These are phyloP conservation scores for Amazona vittata DNA, from an alignment of 2,113 vertebrate genomes.

Conservation along the genomic window DNA sequence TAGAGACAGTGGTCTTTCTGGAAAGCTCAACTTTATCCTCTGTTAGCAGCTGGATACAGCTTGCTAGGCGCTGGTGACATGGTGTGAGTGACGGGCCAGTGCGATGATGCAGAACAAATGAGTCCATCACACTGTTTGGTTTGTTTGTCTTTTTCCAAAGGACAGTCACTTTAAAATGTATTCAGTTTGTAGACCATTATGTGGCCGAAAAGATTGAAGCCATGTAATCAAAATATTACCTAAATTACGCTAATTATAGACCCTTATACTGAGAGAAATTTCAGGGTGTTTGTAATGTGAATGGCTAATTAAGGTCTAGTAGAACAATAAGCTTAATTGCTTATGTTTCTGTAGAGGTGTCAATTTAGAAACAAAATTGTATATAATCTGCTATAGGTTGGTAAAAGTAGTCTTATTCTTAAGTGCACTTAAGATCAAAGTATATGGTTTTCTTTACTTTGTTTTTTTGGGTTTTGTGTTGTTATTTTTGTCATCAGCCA, in stretches of 20 bases:
- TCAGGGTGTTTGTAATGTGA: constrained; percentile 54
- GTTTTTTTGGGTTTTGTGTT: neutral
- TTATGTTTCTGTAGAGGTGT: constrained; percentile 41
- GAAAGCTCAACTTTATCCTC: neutral
- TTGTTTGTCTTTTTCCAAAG: neutral
- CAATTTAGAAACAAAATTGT: constrained; percentile 27
- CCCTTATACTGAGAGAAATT: constrained; percentile 39
- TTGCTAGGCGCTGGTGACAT: neutral
- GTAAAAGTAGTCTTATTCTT: neutral
- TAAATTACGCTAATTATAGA: constrained; percentile 68
- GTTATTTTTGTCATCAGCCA: neutral
- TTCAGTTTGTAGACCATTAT: constrained; percentile 12
- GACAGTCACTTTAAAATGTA: neutral
- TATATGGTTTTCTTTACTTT: neutral
- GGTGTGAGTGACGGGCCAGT: neutral
- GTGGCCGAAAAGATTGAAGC: constrained; percentile 39
- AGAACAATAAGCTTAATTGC: constrained; percentile 48
- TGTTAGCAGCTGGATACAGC: neutral
- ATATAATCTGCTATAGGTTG: neutral
- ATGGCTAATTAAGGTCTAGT: constrained; percentile 58
- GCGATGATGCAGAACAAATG: neutral
- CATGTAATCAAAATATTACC: constrained; percentile 65
- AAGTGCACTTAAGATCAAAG: neutral
- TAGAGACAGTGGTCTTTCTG: neutral
- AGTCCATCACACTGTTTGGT: neutral